A percentile compares a stretch with the other conserved stretches of the same genome.
phyloP scores from a whole-genome alignment of 1,140 invertebrate species.

The Homarus americanus region DNA sequence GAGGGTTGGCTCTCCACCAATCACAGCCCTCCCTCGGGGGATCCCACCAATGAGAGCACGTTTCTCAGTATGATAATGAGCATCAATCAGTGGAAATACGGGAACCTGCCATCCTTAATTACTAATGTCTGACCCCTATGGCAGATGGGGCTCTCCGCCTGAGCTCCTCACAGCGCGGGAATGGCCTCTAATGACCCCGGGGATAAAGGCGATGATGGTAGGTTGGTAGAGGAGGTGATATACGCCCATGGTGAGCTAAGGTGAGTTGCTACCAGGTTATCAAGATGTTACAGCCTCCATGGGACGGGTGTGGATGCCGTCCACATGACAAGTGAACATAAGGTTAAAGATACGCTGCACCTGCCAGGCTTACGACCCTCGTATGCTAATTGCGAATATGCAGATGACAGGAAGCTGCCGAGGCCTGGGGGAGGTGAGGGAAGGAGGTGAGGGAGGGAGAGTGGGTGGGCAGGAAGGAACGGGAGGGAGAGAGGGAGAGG shows the following conservation, averaged over 20 bases:
- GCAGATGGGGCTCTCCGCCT: background rate
- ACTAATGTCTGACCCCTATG: conserved; percentile 55
- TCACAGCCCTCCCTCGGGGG: conserved; percentile 33
- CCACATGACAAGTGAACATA: conserved; percentile 38
- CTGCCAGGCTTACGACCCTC: conserved; percentile 55
- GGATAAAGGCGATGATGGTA: conserved; percentile 23
- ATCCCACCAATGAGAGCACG: conserved; percentile 57
- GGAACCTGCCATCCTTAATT: conserved; percentile 69
- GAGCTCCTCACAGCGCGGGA: background rate
- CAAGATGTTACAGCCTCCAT: conserved; percentile 62
- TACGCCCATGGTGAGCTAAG: conserved; percentile 38
- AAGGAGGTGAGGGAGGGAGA: background rate
- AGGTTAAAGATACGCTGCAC: conserved; percentile 36
- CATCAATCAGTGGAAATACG: conserved; percentile 72
- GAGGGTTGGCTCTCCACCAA: conserved; percentile 35
- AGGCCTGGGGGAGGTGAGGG: background rate
- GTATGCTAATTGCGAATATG: conserved; percentile 71
- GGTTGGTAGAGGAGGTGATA: background rate
- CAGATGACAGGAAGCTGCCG: conserved; percentile 69
- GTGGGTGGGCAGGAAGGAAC: background rate
- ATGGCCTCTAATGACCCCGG: background rate
- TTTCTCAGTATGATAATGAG: conserved; percentile 72
- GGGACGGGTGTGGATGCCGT: conserved; percentile 4
- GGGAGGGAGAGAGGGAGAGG: background rate
- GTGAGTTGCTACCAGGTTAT: conserved; percentile 57